Conservation (phyloP, 2,113 vertebrate species). For the Pygoscelis antarcticus region DNA sequence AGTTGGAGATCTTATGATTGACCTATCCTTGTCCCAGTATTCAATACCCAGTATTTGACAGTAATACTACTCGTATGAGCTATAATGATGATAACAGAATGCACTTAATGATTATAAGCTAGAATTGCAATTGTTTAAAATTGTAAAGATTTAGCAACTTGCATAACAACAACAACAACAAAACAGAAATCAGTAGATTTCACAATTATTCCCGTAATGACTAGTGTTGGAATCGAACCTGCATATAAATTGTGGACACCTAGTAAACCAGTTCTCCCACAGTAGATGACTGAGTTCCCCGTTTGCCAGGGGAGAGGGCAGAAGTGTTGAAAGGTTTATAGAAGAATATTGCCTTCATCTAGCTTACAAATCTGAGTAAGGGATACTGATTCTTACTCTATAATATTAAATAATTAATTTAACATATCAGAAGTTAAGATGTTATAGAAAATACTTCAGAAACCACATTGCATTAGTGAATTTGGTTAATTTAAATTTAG, state of each 20-base stretch:
- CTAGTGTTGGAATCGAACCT: neutral
- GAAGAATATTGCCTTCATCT: neutral
- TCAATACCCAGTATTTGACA: neutral
- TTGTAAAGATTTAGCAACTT: neutral
- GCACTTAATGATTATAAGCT: fast-evolving
- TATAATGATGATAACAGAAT: neutral
- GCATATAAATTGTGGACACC: neutral
- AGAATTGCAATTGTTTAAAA: neutral
- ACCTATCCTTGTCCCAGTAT: neutral
- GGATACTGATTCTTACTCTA: neutral
- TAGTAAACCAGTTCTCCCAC: neutral
- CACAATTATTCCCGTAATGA: neutral
- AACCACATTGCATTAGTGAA: neutral
- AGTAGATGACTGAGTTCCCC: neutral
- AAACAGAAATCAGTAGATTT: neutral
- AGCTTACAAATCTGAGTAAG: neutral
- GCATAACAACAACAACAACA: neutral
- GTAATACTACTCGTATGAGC: neutral
- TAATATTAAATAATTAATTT: neutral
- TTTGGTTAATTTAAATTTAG: neutral
- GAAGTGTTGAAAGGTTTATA: neutral
- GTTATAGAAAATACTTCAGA: neutral
- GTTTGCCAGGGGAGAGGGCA: neutral
- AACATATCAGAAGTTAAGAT: neutral
- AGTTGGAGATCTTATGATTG: neutral